These are phyloP conservation scores for Brachyptera putata DNA, from an alignment of 2,888 invertebrate genomes.

Conservation along the genomic window DNA sequence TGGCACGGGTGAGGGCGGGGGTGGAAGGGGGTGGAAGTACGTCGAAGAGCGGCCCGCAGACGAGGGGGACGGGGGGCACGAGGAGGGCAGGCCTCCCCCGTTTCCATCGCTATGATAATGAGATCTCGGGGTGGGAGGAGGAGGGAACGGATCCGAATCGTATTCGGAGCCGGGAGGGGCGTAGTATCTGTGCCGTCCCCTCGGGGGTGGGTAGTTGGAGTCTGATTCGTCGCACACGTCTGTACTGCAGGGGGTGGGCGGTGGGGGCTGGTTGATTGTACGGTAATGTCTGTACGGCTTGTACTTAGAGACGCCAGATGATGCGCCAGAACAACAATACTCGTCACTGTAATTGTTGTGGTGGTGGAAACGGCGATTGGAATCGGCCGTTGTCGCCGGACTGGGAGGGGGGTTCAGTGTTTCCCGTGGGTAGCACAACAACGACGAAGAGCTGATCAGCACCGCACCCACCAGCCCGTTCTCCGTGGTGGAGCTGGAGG, in stretches of 20 bases:
- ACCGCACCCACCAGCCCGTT: slow-evolving; percentile 30
- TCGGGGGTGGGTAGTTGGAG: slow-evolving; percentile 57
- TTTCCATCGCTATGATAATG: slow-evolving; percentile 67
- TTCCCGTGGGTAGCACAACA: slow-evolving; percentile 69
- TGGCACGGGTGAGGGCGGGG: slow-evolving; percentile 80
- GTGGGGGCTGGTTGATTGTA: slow-evolving; percentile 78
- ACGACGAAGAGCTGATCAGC: slow-evolving; percentile 37
- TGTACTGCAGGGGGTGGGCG: slow-evolving; percentile 91
- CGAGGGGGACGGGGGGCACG: slow-evolving; percentile 59
- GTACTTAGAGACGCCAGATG: slow-evolving; percentile 57
- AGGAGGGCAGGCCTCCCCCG: slow-evolving; percentile 52
- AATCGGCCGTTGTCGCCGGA: slow-evolving; percentile 72
- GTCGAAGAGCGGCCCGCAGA: slow-evolving; percentile 64
- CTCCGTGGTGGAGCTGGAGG: slow-evolving; percentile 36
- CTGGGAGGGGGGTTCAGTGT: slow-evolving; percentile 88
- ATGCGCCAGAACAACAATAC: slow-evolving; percentile 38
- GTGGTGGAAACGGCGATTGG: slow-evolving; percentile 43
- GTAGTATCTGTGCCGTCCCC: slow-evolving; percentile 27
- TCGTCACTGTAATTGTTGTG: slow-evolving; percentile 29
- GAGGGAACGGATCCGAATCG: slow-evolving; percentile 67
- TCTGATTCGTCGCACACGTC: slow-evolving; percentile 91
- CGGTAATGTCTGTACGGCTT: slow-evolving; percentile 73
- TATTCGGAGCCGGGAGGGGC: slow-evolving; percentile 50
- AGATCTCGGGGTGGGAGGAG: slow-evolving; percentile 70
- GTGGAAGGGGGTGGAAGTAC: slow-evolving; percentile 76